Conservation (phyloP, 35 echinoderm and acorn worm genomes). For the Lytechinus pictus region DNA sequence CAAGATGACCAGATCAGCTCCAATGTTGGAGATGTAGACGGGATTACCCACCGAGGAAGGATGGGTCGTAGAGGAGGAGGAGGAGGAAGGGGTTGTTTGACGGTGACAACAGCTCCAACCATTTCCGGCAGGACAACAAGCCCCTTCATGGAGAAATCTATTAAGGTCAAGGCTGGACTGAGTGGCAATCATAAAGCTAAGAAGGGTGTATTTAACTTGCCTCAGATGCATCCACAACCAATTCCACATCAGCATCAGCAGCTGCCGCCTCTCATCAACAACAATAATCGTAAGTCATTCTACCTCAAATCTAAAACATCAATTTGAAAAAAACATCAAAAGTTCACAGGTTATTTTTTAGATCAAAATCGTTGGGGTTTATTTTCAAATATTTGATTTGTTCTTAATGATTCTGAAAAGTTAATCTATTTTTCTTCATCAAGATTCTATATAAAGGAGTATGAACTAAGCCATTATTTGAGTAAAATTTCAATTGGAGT, state of each 20-base stretch:
- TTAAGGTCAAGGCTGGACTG: constrained; percentile 39
- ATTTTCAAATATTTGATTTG: too few relatives aligned
- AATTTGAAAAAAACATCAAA: too few relatives aligned
- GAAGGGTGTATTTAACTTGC: constrained; percentile 60
- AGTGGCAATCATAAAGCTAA: constrained; percentile 80
- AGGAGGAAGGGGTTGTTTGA: constrained; percentile 36
- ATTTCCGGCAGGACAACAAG: constrained; percentile 53
- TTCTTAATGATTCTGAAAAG: too few relatives aligned
- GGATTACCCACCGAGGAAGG: not conserved
- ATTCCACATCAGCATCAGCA: not conserved
- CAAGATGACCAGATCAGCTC: constrained; percentile 95
- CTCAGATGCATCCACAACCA: constrained; percentile 68
- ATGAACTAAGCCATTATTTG: too few relatives aligned
- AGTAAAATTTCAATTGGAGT: too few relatives aligned
- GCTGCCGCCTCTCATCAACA: constrained; percentile 33
- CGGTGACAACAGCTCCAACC: constrained; percentile 57
- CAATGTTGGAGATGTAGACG: constrained; percentile 78
- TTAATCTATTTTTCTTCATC: too few relatives aligned
- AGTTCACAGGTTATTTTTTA: too few relatives aligned
- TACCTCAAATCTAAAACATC: too few relatives aligned
- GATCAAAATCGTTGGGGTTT: too few relatives aligned
- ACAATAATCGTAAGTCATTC: constrained; percentile 72
- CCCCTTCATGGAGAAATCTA: constrained; percentile 70
- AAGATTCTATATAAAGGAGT: too few relatives aligned
- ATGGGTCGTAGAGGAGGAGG: constrained; percentile 32